Conservation (phyloP, 2,888 invertebrate genomes). For the Drosophila prolongata region DNA sequence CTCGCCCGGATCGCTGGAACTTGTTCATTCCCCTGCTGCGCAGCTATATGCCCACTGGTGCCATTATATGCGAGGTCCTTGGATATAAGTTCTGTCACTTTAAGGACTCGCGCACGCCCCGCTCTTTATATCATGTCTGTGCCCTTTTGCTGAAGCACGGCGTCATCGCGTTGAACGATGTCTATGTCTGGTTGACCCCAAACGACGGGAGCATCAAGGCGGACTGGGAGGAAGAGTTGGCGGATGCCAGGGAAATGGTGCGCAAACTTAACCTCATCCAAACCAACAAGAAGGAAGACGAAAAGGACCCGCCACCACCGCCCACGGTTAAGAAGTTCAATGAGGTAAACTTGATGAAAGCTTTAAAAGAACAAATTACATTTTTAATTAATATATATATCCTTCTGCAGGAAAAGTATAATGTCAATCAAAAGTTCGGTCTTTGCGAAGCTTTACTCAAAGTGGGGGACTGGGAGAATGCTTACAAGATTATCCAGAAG, state of each 20-base stretch:
- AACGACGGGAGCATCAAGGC: constrained; percentile 92
- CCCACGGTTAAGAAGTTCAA: constrained; percentile 88
- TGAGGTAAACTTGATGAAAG: constrained; percentile 85
- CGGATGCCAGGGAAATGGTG: constrained; percentile 94
- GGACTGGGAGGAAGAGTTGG: constrained; percentile 92
- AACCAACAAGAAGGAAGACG: constrained; percentile 87
- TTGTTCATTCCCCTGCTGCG: constrained; percentile 94
- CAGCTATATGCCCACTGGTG: constrained; percentile 94
- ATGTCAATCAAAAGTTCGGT: constrained; percentile 95
- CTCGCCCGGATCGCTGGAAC: constrained; percentile 90
- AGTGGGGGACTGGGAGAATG: constrained; percentile 96
- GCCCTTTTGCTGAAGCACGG: constrained; percentile 95
- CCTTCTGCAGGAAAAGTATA: constrained; percentile 76
- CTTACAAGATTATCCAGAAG: constrained; percentile 90
- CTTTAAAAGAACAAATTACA: no score
- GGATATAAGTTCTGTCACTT: constrained; percentile 95
- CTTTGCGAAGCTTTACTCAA: constrained; percentile 94
- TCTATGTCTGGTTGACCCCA: constrained; percentile 96
- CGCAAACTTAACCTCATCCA: constrained; percentile 93
- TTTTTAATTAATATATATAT: neutral
- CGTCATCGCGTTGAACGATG: constrained; percentile 93
- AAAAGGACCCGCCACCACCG: constrained; percentile 91
- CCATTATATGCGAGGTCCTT: constrained; percentile 96
- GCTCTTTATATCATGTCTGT: constrained; percentile 94
- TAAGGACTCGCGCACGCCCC: constrained; percentile 88